These are phyloP conservation scores for Cantharis rufa DNA, from an alignment of 2,888 invertebrate genomes.

Conservation along the genomic window DNA sequence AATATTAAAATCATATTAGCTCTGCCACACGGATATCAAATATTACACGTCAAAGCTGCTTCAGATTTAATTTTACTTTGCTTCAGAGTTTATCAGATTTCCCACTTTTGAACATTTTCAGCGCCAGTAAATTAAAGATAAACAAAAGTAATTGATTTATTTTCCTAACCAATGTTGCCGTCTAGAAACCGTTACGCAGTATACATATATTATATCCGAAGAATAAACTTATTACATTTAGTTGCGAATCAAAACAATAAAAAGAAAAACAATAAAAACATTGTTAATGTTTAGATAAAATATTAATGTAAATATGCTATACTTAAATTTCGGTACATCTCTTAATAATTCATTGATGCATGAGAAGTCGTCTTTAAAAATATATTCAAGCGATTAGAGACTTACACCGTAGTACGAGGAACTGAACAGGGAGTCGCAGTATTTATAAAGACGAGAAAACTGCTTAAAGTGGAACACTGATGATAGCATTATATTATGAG, in stretches of 20 bases:
- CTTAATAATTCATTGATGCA: conserved; percentile 43
- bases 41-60: conserved; percentile 29
- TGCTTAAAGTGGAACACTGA: conserved; percentile 45
- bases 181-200: neutral
- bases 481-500: conserved; percentile 41
- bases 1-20: conserved; percentile 52
- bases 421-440: conserved; percentile 36
- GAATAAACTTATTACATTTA: neutral
- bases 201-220: neutral
- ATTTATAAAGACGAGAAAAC: conserved; percentile 44
- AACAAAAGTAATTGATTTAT: conserved; percentile 3
- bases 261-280: conserved; percentile 6
- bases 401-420: conserved; percentile 36
- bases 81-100: conserved; percentile 23
- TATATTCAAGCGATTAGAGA: conserved; percentile 45
- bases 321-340: conserved; percentile 45
- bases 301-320: conserved; percentile 38
- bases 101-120: conserved; percentile 7
- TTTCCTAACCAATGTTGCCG: neutral
- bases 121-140: conserved; percentile 32
- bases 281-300: conserved; percentile 34
- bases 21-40: conserved; percentile 30
- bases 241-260: conserved; percentile 3
- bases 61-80: conserved; percentile 27
- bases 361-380: conserved; percentile 45